Percentiles rank a stretch among this genome's conserved stretches.
Conservation (phyloP, 64 coral and sea anemone genomes). For the Pocillopora verrucosa region DNA sequence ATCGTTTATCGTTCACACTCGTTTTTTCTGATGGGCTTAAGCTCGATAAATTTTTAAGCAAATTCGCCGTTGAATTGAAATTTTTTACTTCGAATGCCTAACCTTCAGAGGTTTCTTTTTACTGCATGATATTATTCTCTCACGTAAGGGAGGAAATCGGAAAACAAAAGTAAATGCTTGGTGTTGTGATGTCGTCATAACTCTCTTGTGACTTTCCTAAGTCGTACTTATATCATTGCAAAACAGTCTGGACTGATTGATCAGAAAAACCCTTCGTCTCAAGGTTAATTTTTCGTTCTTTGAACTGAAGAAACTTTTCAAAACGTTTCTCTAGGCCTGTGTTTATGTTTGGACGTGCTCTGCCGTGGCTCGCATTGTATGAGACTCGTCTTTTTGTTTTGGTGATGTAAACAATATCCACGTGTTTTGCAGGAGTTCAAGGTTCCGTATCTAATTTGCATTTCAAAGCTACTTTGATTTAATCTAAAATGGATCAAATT, state of each 20-base stretch:
- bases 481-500: neutral
- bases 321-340: neutral
- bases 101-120: no score
- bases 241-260: neutral
- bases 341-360: conserved; percentile 20
- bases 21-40: neutral
- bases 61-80: no score
- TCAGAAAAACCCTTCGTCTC: neutral
- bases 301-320: neutral
- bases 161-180: neutral
- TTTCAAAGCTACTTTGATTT: neutral
- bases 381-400: no score
- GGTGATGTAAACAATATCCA: conserved; percentile 32
- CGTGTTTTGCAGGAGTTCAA: conserved; percentile 4
- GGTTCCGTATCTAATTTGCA: neutral
- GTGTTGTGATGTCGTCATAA: conserved; percentile 13
- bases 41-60: no score
- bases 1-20: neutral
- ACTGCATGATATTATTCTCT: no score
- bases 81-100: no score
- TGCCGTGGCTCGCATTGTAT: neutral
- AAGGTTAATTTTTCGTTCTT: neutral
- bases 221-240: neutral
- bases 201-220: neutral
- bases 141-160: no score